Evolutionary conservation across 2,888 invertebrate species (phyloP).

Genomic region (Xylocampa areola): DNA sequence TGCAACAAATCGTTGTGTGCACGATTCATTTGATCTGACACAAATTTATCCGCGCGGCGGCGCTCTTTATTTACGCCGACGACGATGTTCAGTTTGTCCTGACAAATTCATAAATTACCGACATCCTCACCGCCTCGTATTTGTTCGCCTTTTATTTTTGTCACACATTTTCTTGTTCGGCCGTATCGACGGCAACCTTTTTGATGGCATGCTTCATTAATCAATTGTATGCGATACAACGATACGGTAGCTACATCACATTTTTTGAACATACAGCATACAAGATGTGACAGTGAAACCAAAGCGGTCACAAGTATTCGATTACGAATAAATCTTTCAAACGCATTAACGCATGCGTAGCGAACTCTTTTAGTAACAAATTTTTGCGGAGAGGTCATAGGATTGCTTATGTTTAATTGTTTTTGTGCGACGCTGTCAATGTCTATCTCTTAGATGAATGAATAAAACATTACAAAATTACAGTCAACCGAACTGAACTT

Average conservation of each 20-base stretch:
- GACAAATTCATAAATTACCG: conserved; percentile 90
- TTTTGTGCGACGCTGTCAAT: too few relatives aligned
- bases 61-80: conserved; percentile 86
- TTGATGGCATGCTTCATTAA: conserved; percentile 80
- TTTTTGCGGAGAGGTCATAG: too few relatives aligned
- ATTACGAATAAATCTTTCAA: too few relatives aligned
- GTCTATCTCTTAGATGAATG: too few relatives aligned
- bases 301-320: too few relatives aligned
- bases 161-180: conserved; percentile 78
- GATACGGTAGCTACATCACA: conserved; percentile 60
- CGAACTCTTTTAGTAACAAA: too few relatives aligned
- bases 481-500: too few relatives aligned
- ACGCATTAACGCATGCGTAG: too few relatives aligned
- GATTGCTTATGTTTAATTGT: too few relatives aligned
- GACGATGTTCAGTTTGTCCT: conserved; percentile 86
- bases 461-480: too few relatives aligned
- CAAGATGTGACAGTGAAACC: too few relatives aligned
- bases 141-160: conserved; percentile 83
- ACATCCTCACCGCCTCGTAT: conserved; percentile 83
- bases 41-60: conserved; percentile 86
- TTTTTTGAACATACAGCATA: too few relatives aligned
- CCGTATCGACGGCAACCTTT: conserved; percentile 81
- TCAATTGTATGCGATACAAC: conserved; percentile 67
- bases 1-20: conserved; percentile 83
- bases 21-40: conserved; percentile 89